Evolutionary conservation across 2,113 vertebrate genomes (phyloP).

Genomic region (Oryctolagus cuniculus): DNA sequence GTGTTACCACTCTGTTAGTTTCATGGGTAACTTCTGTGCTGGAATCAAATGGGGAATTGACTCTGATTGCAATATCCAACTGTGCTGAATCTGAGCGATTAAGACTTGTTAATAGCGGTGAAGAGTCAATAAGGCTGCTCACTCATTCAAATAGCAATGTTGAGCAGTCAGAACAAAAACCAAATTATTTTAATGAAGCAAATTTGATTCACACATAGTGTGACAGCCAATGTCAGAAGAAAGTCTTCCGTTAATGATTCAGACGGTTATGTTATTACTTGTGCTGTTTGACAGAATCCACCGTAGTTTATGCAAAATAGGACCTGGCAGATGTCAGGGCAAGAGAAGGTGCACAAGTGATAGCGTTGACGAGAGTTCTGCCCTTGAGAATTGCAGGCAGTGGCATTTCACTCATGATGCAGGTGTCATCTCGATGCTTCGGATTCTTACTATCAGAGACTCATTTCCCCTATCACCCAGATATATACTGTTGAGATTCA

Average conservation of each 20-base stretch:
- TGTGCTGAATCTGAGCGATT: slow-evolving; percentile 74
- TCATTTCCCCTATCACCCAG: neutral
- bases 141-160: slow-evolving; percentile 27
- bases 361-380: neutral
- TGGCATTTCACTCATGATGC: neutral
- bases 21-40: slow-evolving; percentile 68
- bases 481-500: neutral
- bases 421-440: neutral
- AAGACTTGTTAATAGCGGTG: slow-evolving; percentile 71
- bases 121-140: slow-evolving; percentile 70
- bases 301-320: slow-evolving; percentile 63
- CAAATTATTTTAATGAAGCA: slow-evolving; percentile 76
- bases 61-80: slow-evolving; percentile 73
- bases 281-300: slow-evolving; percentile 58
- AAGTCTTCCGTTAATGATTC: slow-evolving; percentile 62
- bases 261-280: slow-evolving; percentile 64
- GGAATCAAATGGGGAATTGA: slow-evolving; percentile 72
- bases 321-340: slow-evolving; percentile 58
- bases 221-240: slow-evolving; percentile 78
- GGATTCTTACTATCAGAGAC: neutral
- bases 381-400: neutral
- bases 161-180: slow-evolving; percentile 71
- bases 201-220: slow-evolving; percentile 72
- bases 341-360: neutral
- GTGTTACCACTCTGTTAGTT: slow-evolving; percentile 71